phyloP scores from a whole-genome alignment of 1,140 invertebrate genomes.

The Plutomurus gul region DNA sequence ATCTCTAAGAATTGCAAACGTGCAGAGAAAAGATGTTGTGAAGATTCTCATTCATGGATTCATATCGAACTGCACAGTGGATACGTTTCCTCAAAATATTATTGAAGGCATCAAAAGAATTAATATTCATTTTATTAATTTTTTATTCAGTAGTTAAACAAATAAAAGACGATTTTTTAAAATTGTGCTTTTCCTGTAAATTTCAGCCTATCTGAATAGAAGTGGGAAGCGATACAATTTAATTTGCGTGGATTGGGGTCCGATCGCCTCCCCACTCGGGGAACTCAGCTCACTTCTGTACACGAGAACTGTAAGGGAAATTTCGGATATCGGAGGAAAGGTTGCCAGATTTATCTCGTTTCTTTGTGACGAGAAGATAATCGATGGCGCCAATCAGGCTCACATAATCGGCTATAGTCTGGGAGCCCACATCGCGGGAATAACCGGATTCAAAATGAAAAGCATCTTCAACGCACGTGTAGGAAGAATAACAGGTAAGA shows the following conservation, averaged over 20 bases:
- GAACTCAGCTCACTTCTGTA: conserved; percentile 25
- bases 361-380: conserved; percentile 58
- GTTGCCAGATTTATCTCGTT: conserved; percentile 70
- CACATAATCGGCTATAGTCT: conserved; percentile 84
- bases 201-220: not conserved
- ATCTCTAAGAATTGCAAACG: conserved; percentile 61
- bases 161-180: not conserved
- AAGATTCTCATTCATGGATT: conserved; percentile 40
- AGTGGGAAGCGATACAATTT: not conserved
- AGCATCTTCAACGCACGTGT: conserved; percentile 68
- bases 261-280: conserved; percentile 12
- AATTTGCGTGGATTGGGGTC: conserved; percentile 39
- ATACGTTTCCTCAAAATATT: conserved; percentile 35
- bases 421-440: conserved; percentile 80
- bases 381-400: conserved; percentile 66
- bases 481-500: conserved; percentile 58
- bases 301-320: not conserved
- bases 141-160: not conserved
- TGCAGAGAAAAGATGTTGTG: conserved; percentile 53
- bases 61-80: conserved; percentile 9
- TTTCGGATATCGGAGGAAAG: conserved; percentile 62
- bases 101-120: conserved; percentile 30
- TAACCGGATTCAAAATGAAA: conserved; percentile 71
- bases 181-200: not conserved
- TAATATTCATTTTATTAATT: not conserved